These are phyloP conservation scores for Syritta pipiens DNA, from an alignment of 2,888 invertebrate species.

Conservation along the genomic window DNA sequence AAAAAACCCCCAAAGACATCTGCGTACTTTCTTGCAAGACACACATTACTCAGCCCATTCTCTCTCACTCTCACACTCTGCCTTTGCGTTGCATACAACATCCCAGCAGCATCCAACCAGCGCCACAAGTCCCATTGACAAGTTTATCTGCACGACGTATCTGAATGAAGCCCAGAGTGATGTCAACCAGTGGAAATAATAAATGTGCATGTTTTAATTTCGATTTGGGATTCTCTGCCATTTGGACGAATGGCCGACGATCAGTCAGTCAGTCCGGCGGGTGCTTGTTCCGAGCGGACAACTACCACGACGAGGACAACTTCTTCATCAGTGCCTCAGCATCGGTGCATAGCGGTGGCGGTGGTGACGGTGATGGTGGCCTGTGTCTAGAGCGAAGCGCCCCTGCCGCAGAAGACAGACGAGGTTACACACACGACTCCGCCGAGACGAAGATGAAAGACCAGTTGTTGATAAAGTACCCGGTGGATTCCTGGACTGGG, in stretches of 20 bases:
- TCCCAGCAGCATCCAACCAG: constrained; percentile 13
- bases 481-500: constrained; percentile 14
- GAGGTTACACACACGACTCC: constrained; percentile 65
- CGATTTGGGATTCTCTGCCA: constrained; percentile 59
- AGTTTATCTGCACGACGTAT: constrained; percentile 72
- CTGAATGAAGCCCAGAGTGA: constrained; percentile 70
- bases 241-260: constrained; percentile 61
- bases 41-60: neutral
- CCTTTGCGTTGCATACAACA: neutral
- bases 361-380: neutral
- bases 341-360: no score
- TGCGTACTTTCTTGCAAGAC: constrained; percentile 14
- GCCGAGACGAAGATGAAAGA: constrained; percentile 56
- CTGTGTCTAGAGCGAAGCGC: constrained; percentile 2
- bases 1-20: no score
- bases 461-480: constrained; percentile 61
- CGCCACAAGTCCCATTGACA: constrained; percentile 70
- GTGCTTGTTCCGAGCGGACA: constrained; percentile 47
- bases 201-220: constrained; percentile 72
- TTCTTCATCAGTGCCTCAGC: constrained; percentile 53
- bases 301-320: constrained; percentile 48
- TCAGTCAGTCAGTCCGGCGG: constrained; percentile 50
- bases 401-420: constrained; percentile 36
- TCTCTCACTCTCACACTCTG: constrained; percentile 4
- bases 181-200: constrained; percentile 72